Base-by-base conservation (phyloP, 1,140 invertebrate species). In the Hermatobates lingyangjiaoensis region DNA sequence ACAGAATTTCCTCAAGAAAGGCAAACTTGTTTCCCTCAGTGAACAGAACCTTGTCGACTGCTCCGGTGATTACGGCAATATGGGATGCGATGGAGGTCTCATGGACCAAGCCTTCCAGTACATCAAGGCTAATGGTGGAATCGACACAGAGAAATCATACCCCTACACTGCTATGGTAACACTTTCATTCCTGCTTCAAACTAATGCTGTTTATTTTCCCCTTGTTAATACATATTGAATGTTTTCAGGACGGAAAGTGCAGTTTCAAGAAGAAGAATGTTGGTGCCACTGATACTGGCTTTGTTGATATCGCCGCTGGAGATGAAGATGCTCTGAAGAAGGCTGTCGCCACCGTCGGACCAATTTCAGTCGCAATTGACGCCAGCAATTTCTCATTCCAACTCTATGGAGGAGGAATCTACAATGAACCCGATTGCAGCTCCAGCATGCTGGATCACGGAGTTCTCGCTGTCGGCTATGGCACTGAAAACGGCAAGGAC, bases 21-120 rank as follows among this genome's bases (percentile, higher is more conserved):
- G 84, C 44, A 74, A 77, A 55, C 71, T 98, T 10, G 75, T 92
- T 3, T 92, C 89, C 2, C 75, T 98, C 0, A 94, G 88, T 57
- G 95, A 98, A 70, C 94, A 98, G 71, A 96, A 98, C 66, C 70
- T 98, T 38, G 74, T 98, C 24, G 95, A 98, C 71, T 98, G 95
- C 63, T 93, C 90, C 1, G 60, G 62, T 1, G 76, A 75, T 52
- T 93, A 85, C 62, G 92, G 91, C 14, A 98, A 98, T 69, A 77
- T 92, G 64, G 94, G 95, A 40, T 98, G 94, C 68, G 79, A 88
- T 58, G 93, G 93, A 58, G 93, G 93, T 52, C 70, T 95, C 18
- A 95, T 95, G 90, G 88, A 95, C 68, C 73, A 83, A 57, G 87
- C 86, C 46, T 92, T 94, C 72, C 69, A 80, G 57, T 98, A 98